Percentiles rank a stretch among this genome's conserved stretches.
Evolutionary conservation across 2,113 vertebrate genomes (phyloP).

Genomic region (Nematolebias whitei): DNA sequence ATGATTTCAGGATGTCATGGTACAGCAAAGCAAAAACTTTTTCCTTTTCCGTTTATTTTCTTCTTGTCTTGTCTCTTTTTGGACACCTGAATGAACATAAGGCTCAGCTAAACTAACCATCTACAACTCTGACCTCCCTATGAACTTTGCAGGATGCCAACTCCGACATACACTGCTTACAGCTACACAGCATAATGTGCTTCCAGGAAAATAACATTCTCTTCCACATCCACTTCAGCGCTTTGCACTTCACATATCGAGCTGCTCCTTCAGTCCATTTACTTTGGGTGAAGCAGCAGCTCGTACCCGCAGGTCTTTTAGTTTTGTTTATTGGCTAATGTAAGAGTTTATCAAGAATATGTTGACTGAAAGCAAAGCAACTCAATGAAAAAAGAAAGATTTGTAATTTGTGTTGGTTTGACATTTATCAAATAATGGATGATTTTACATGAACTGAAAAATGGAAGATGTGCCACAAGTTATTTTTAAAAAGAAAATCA

Average conservation of each 20-base stretch:
- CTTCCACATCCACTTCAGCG: constrained; percentile 24
- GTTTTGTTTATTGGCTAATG: neutral
- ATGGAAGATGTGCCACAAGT: too few relatives aligned
- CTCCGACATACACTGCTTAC: constrained; percentile 55
- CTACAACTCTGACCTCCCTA: constrained; percentile 49
- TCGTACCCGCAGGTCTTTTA: constrained; percentile 13
- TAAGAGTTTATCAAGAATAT: neutral
- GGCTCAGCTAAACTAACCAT: constrained; percentile 30
- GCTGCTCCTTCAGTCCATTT: constrained; percentile 7
- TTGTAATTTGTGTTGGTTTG: too few relatives aligned
- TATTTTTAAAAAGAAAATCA: too few relatives aligned
- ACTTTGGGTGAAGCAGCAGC: constrained; percentile 4
- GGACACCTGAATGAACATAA: constrained; percentile 22
- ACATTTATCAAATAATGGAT: too few relatives aligned
- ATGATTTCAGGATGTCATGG: too few relatives aligned
- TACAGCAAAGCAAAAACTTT: too few relatives aligned
- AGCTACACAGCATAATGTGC: constrained; percentile 37
- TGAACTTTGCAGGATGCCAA: constrained; percentile 55
- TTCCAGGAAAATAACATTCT: constrained; percentile 40
- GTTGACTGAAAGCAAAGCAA: too few relatives aligned
- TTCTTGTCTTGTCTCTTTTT: too few relatives aligned
- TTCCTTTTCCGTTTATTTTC: too few relatives aligned
- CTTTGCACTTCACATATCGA: constrained; percentile 26
- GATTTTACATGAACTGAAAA: too few relatives aligned
- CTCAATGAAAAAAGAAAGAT: too few relatives aligned